Conservation (phyloP, 30 jellyfish, hydroid and myxozoan species). For the Mastigias papua region DNA sequence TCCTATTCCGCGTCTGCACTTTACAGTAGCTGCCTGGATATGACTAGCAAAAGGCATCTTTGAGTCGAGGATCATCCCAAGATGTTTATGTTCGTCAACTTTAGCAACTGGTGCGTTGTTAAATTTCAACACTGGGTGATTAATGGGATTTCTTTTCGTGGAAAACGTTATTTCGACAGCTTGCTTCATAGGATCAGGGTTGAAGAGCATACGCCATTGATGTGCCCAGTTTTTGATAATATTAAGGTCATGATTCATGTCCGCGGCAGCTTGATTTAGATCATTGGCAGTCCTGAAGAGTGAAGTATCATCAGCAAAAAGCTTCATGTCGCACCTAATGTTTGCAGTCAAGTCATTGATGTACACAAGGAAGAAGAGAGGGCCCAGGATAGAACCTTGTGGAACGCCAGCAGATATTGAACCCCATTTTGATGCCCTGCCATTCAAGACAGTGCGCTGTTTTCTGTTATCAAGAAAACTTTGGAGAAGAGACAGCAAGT, state of each 20-base stretch:
- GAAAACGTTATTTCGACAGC: neutral
- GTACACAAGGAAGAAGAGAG: neutral
- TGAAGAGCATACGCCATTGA: neutral
- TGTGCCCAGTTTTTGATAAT: neutral
- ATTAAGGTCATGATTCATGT: neutral
- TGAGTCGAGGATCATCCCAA: too few species aligned
- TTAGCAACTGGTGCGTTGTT: neutral
- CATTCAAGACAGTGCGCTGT: constrained; percentile 6
- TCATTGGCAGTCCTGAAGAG: neutral
- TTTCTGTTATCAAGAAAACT: neutral
- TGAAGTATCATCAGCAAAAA: neutral
- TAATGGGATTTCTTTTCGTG: neutral
- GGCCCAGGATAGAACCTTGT: neutral
- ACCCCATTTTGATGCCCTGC: neutral
- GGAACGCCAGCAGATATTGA: neutral
- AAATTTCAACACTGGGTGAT: neutral
- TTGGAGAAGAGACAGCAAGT: neutral
- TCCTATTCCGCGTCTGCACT: too few species aligned
- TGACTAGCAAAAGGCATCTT: too few species aligned
- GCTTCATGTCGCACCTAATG: neutral
- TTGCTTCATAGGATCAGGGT: neutral
- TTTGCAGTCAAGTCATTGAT: neutral
- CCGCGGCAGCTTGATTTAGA: neutral
- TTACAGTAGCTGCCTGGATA: too few species aligned
- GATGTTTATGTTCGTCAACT: neutral